Base-by-base conservation (phyloP, 2,113 vertebrate species). In the Neogale vison region DNA sequence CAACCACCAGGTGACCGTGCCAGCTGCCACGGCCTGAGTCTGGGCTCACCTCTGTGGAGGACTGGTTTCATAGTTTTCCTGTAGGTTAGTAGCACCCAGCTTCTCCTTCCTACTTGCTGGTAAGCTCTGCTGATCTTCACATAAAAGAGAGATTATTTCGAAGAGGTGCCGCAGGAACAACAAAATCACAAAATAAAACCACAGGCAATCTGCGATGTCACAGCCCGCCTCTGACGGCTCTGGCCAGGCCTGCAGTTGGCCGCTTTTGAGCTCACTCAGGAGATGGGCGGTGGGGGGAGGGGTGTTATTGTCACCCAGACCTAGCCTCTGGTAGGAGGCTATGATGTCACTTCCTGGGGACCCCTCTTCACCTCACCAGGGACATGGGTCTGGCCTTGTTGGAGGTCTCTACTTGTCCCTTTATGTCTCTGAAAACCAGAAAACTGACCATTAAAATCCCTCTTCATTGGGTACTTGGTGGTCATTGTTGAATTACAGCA, bases 21-120 rank as follows among this genome's bases (percentile, higher is more conserved):
- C 24, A 0, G 9, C 57, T 11, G 24, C 15, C 31, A 0, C 26
- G 3, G 2, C 57, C 45, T 20, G 3, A 1, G 34, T 55, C 50
- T 47, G 57, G 21, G 31, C 17, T 50, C 36, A 31, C 59, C 20
- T 26, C 67, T 1, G 0, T 10, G 10, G 13, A 0, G 4, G 31
- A 42, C 52, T 85, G 8, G 14, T 10, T 55, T 76, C 9, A 1
- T 24, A 11, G 74, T 80, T 91, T 71, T 34, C 77, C 82, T 77
- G 31, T 34, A 50, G 24, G 42, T 77, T 67, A 88, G 36, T 11
- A 55, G 72, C 21, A 12, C 52, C n/a, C 36, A 82, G 34, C 13
- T 96, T 76, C 80, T 77, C 85, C 29, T 85, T 52, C 52, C 52
- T 82, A 2, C 90, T 39, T 88, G n/a, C 94, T 90, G 77, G 65